phyloP scores from a whole-genome alignment of 2,797 vertebrate species.

The Acomys russatus region DNA sequence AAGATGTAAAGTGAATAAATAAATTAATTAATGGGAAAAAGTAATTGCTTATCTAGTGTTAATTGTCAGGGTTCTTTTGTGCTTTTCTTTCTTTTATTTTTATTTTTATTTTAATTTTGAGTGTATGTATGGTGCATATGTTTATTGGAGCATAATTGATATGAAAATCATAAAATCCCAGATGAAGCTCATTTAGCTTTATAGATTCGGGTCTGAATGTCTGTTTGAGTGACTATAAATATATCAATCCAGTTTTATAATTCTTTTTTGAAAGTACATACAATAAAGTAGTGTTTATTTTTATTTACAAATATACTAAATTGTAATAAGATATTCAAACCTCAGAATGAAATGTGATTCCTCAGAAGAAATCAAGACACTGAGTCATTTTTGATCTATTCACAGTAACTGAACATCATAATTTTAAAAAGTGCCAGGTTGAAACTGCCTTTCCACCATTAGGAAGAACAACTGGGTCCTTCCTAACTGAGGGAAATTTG shows the following conservation, averaged over 20 bases:
- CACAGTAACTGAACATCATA: conserved; percentile 74
- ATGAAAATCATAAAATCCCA: not conserved
- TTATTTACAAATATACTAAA: conserved; percentile 22
- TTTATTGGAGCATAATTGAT: not conserved
- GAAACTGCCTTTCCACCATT: conserved; percentile 70
- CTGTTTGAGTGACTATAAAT: not conserved
- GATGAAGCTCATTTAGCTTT: not conserved
- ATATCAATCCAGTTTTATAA: not conserved
- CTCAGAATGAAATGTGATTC: conserved; percentile 69
- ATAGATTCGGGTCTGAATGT: not conserved
- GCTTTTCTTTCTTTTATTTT: not conserved
- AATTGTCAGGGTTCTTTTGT: not conserved
- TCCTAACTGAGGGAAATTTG: not conserved
- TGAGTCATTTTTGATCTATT: conserved; percentile 75
- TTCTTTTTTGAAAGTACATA: not conserved
- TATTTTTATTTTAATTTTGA: not conserved
- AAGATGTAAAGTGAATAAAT: too few species aligned
- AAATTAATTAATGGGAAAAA: too few species aligned
- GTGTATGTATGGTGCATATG: not conserved
- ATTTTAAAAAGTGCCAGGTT: conserved; percentile 37
- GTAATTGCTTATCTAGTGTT: not conserved
- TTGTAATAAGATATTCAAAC: conserved; percentile 61
- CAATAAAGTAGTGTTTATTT: not conserved
- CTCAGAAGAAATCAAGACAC: conserved; percentile 62
- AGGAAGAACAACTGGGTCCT: conserved; percentile 63